Evolutionary conservation across 1,140 invertebrate species (phyloP).

Genomic region (Apis cerana): DNA sequence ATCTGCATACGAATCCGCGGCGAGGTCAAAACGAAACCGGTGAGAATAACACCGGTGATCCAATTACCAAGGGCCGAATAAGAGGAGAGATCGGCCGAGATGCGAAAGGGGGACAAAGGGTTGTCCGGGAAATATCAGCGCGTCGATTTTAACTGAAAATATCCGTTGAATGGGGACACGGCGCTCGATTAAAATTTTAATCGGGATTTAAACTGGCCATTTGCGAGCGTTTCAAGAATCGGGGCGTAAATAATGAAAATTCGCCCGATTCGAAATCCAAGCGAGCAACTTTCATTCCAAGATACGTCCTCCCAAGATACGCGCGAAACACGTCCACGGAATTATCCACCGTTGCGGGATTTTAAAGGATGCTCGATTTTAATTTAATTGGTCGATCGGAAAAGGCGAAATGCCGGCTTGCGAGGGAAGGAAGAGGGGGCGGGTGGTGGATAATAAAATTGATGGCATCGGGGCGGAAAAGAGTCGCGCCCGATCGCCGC

Average conservation of each 20-base stretch:
- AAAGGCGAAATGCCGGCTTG: neutral
- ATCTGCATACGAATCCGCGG: neutral
- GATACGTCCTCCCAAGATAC: no score
- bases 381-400: slow-evolving; percentile 29
- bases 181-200: slow-evolving; percentile 46
- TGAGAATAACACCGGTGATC: slow-evolving; percentile 24
- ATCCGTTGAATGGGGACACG: neutral
- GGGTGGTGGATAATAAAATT: slow-evolving; percentile 59
- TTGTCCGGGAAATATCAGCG: neutral
- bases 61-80: neutral
- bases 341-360: no score
- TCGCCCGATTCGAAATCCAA: no score
- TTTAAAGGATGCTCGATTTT: neutral
- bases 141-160: slow-evolving; percentile 29
- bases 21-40: neutral
- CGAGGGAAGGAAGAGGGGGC: neutral
- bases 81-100: no score
- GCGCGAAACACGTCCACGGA: no score
- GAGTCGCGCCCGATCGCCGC: slow-evolving; percentile 36
- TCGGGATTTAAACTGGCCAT: slow-evolving; percentile 18
- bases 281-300: no score
- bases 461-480: slow-evolving; percentile 55
- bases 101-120: neutral
- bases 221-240: neutral
- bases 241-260: neutral